A percentile compares a stretch with the other conserved stretches of the same genome.
phyloP scores from a whole-genome alignment of 2,113 vertebrate species.

The Passer montanus region DNA sequence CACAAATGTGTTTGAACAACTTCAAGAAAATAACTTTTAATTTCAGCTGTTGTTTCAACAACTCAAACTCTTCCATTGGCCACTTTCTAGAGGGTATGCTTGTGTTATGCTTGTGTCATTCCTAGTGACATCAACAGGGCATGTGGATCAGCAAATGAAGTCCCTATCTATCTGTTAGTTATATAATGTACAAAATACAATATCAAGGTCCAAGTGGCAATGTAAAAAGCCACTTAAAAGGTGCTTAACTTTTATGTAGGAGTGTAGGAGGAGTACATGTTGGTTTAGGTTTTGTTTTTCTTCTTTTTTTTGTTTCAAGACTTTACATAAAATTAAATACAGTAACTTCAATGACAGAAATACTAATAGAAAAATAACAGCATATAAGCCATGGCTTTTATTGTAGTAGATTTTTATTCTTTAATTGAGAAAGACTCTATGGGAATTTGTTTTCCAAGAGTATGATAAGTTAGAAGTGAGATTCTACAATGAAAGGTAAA shows the following conservation, averaged over 20 bases:
- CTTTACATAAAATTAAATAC: neutral
- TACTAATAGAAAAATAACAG: neutral
- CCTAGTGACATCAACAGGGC: slow-evolving; percentile 8
- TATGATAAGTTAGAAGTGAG: neutral
- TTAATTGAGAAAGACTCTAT: neutral
- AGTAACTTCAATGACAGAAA: neutral
- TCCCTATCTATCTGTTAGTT: neutral
- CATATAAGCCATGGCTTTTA: neutral
- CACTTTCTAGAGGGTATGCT: slow-evolving; percentile 32
- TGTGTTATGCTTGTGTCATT: slow-evolving; percentile 43
- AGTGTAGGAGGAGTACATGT: neutral
- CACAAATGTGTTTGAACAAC: slow-evolving; percentile 41
- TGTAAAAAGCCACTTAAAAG: slow-evolving; percentile 26
- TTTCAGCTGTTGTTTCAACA: neutral
- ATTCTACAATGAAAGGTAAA: neutral
- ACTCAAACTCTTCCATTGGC: slow-evolving; percentile 2
- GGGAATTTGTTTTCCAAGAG: neutral
- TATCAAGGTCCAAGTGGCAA: slow-evolving; percentile 53
- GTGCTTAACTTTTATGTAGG: neutral
- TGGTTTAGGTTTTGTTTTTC: neutral
- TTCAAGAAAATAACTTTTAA: slow-evolving; percentile 59
- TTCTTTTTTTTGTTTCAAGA: neutral
- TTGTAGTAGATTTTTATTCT: neutral
- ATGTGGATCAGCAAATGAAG: slow-evolving; percentile 36
- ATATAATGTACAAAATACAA: neutral